Evolutionary conservation across 2,888 invertebrate species (phyloP).

Genomic region (Polyommatus iphigenia): DNA sequence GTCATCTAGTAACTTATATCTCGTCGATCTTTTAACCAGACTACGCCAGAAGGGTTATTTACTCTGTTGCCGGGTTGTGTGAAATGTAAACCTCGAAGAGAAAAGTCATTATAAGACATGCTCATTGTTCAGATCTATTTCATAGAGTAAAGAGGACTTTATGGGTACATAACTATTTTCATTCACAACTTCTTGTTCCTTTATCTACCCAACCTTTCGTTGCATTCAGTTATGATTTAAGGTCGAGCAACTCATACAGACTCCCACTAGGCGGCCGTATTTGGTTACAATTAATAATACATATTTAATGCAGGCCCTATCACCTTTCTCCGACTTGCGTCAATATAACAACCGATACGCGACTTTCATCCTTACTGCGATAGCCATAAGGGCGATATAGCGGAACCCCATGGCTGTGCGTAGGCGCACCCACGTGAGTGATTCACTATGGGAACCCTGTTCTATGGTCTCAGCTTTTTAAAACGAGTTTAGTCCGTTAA

Average conservation of each 20-base stretch:
- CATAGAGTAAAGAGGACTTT: no score
- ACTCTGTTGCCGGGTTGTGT: no score
- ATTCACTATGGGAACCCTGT: conserved; percentile 49
- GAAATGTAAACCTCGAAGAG: no score
- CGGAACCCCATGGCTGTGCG: conserved; percentile 32
- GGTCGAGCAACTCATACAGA: not conserved
- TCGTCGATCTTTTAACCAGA: no score
- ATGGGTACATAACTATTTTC: no score
- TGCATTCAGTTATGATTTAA: not conserved
- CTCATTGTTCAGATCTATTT: no score
- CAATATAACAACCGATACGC: not conserved
- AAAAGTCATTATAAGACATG: no score
- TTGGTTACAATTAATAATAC: conserved; percentile 24
- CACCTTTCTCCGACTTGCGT: conserved; percentile 20
- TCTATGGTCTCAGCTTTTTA: conserved; percentile 43
- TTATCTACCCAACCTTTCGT: not conserved
- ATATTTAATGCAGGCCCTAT: conserved; percentile 20
- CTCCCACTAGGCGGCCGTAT: conserved; percentile 1
- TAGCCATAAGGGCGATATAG: conserved; percentile 22
- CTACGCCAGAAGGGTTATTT: no score
- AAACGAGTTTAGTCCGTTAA: conserved; percentile 29
- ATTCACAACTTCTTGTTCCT: no score
- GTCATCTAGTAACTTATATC: no score
- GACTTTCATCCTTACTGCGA: conserved; percentile 35
- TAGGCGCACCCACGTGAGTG: conserved; percentile 50